Evolutionary conservation across 2,797 vertebrate genomes (phyloP).

Genomic region (Melopsittacus undulatus): DNA sequence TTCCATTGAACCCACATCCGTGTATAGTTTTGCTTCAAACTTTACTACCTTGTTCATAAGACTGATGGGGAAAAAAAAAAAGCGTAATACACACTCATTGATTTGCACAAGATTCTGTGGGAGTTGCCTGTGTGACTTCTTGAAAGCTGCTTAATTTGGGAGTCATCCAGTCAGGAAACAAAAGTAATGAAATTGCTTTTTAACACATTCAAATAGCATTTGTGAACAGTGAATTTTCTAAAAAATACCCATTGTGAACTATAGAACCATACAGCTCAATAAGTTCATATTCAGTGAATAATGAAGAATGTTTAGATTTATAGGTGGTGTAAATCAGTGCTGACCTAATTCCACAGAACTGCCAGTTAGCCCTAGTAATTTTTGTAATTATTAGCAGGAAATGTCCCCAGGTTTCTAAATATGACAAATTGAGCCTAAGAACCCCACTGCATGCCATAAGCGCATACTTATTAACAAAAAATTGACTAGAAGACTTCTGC

Average conservation of each 20-base stretch:
- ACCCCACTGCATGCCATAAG: not conserved
- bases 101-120: not conserved
- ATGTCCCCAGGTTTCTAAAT: not conserved
- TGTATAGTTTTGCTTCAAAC: not conserved
- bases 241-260: not conserved
- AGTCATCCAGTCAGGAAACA: not conserved
- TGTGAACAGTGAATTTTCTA: not conserved
- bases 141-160: not conserved
- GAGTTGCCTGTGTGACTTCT: not conserved
- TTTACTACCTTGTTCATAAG: not conserved
- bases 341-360: not conserved
- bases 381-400: not conserved
- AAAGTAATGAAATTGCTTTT: not conserved
- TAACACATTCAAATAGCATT: not conserved
- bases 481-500: not conserved
- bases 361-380: not conserved
- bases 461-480: not conserved
- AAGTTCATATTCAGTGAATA: not conserved
- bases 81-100: fast-evolving
- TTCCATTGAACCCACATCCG: not conserved
- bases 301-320: not conserved
- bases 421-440: not conserved
- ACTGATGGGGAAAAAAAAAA: not conserved
- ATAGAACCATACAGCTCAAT: fast-evolving
- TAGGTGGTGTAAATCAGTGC: not conserved